Conservation (phyloP, 2,113 vertebrate species). For the Azemiops feae region DNA sequence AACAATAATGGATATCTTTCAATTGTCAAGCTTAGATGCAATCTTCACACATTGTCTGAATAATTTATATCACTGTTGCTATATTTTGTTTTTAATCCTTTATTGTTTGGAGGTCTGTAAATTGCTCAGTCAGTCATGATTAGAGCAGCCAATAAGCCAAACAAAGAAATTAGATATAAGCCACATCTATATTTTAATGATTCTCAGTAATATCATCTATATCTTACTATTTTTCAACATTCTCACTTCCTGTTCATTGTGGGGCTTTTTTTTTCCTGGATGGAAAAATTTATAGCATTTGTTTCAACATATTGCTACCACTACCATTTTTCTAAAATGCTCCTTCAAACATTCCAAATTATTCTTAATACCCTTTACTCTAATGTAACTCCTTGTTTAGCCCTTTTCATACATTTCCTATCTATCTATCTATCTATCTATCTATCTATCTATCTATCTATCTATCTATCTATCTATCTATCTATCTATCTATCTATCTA, state of each 20-base stretch:
- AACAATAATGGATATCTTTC: background rate
- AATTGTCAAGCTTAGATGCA: background rate
- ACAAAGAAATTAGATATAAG: background rate
- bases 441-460: no score
- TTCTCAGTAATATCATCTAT: background rate
- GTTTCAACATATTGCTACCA: background rate
- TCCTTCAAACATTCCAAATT: background rate
- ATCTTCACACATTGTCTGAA: background rate
- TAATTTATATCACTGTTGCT: background rate
- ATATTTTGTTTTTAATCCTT: background rate
- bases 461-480: no score
- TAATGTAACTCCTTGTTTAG: background rate
- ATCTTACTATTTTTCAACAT: background rate
- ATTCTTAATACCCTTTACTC: background rate
- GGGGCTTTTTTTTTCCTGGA: background rate
- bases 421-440: background rate
- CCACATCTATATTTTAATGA: background rate
- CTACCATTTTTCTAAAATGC: background rate
- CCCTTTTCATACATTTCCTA: background rate
- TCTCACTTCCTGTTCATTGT: background rate
- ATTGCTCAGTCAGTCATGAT: background rate
- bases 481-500: no score
- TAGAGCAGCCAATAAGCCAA: background rate
- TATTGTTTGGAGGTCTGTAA: background rate
- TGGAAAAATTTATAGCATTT: background rate